Percentiles rank a stretch among this genome's conserved stretches.
These are phyloP conservation scores for Heliconius aoede DNA, from an alignment of 2,888 invertebrate species.

Conservation along the genomic window DNA sequence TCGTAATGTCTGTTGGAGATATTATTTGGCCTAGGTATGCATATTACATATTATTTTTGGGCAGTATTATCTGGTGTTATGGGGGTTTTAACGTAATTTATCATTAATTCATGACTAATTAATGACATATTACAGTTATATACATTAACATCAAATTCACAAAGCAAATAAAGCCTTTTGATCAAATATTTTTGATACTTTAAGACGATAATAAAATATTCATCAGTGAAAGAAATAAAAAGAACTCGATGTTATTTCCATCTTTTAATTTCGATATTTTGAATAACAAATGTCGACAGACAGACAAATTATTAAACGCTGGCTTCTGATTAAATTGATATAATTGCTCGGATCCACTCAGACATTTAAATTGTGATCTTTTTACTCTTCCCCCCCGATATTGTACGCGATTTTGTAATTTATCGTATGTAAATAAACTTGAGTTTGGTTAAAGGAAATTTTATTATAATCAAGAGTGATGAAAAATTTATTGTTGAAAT, in stretches of 20 bases:
- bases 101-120: too few species aligned
- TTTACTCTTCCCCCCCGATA: slow-evolving; percentile 35
- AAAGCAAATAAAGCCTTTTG: not conserved
- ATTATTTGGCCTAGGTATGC: too few species aligned
- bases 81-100: too few species aligned
- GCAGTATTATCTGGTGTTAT: too few species aligned
- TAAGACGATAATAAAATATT: slow-evolving; percentile 3
- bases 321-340: slow-evolving; percentile 63
- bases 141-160: not conserved
- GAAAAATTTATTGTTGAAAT: not conserved
- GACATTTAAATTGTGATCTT: slow-evolving; percentile 46
- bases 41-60: too few species aligned
- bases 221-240: slow-evolving; percentile 11
- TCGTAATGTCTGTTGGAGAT: too few species aligned
- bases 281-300: slow-evolving; percentile 69
- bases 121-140: too few species aligned
- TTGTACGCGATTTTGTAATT: slow-evolving; percentile 38
- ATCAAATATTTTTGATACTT: not conserved
- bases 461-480: not conserved
- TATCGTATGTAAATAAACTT: slow-evolving; percentile 38
- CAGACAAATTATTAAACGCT: slow-evolving; percentile 66
- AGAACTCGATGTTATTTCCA: not conserved
- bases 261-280: slow-evolving; percentile 50
- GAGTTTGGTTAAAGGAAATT: slow-evolving; percentile 21
- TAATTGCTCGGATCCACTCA: slow-evolving; percentile 47